These are phyloP conservation scores for Trididemnum clinides DNA, from an alignment of 23 tunicate genomes.

Conservation along the genomic window DNA sequence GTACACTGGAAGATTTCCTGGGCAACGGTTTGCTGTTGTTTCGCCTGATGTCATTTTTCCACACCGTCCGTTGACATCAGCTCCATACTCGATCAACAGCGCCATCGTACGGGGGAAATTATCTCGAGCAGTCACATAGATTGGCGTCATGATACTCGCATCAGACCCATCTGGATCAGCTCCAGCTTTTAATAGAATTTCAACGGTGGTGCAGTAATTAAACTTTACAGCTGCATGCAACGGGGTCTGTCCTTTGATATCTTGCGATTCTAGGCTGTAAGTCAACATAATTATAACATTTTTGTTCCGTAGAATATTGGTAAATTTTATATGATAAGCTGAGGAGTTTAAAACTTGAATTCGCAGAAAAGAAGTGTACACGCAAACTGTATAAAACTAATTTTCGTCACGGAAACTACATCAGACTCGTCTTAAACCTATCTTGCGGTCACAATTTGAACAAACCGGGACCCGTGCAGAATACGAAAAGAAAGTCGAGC, in stretches of 20 bases:
- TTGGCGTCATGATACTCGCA: constrained; percentile 67
- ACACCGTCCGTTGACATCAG: constrained; percentile 81
- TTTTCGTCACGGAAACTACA: no score
- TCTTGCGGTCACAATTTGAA: no score
- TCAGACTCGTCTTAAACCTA: no score
- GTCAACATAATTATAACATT: background rate
- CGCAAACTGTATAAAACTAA: no score
- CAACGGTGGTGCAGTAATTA: constrained; percentile 59
- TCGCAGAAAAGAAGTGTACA: no score
- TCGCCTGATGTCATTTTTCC: constrained; percentile 3
- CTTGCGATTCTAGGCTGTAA: constrained; percentile 65
- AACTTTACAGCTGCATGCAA: constrained; percentile 81
- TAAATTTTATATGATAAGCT: no score
- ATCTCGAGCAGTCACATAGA: constrained; percentile 75
- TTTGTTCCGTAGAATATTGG: no score
- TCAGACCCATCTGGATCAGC: constrained; percentile 85
- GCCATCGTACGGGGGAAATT: constrained; percentile 60
- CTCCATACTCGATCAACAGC: constrained; percentile 69
- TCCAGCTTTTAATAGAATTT: constrained; percentile 68
- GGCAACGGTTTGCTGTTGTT: background rate
- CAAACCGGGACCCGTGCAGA: no score
- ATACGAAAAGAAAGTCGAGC: no score
- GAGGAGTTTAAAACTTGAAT: no score
- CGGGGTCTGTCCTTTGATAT: constrained; percentile 92
- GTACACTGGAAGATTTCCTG: constrained; percentile 67